Base-by-base conservation (phyloP, 2,797 vertebrate species). In the Rhinichthys osculus region DNA sequence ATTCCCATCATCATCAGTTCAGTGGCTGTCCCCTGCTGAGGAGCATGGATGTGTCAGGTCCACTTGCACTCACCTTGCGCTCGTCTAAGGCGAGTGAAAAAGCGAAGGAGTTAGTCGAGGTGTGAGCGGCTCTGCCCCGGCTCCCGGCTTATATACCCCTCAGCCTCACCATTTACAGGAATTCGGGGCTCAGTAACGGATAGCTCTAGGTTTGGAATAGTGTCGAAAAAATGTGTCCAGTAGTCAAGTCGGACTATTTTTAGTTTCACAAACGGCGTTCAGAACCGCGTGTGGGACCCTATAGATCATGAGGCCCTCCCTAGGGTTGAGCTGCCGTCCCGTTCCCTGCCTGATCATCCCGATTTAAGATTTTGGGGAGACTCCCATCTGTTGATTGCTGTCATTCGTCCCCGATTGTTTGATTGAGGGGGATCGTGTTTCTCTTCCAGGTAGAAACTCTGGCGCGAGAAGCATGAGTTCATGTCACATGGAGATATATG, bases 211-310 rank as follows among this genome's bases (percentile, higher is more conserved):
- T 85, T 87, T 54, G 71, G 84, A 89, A 88, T 89, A 91, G 93
- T 95, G 94, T 95, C 84, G 87, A 94, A 95, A 93, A 96, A 96
- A 96, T 96, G 94, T 96, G 95, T 95, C 95, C 92, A 96, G 86
- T 95, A 91, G 95, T 92, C 94, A 91, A 88, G 85, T 81, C 42
- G 85, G 90, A 54, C 93, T 96, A 96, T 95, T 95, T 95, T 95
- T 95, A 95, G 93, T 89, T 35, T 89, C 93, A 94, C 93, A 95
- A 94, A 94, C 90, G 93, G 94, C 94, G 93, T 90, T 92, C 78
- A 93, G 59, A 90, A 89, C 90, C 94, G 94, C 92, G 93, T 95
- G 93, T 87, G 84, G 66, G 90, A 90, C 90, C 92, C 90, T 94
- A 93, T 94, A 85, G 93, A 91, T 92, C 89, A 90, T 91, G 76